These are phyloP conservation scores for Cataglyphis livida DNA, from an alignment of 2,888 invertebrate species.

Conservation along the genomic window DNA sequence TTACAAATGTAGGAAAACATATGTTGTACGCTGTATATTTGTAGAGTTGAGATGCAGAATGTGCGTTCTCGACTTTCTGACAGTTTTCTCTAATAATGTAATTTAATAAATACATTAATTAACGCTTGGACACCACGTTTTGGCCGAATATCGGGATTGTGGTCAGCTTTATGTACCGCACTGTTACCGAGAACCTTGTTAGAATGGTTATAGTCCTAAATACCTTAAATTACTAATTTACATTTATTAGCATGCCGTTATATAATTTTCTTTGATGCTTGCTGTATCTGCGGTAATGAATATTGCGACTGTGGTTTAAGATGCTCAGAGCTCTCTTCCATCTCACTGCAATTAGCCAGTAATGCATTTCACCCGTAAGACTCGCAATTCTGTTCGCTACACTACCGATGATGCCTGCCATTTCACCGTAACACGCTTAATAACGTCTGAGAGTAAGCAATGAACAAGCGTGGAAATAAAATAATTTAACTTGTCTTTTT, in stretches of 20 bases:
- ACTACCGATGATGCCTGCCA: slow-evolving; percentile 48
- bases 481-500: slow-evolving; percentile 39
- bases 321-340: slow-evolving; percentile 53
- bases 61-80: slow-evolving; percentile 29
- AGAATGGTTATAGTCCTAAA: slow-evolving; percentile 11
- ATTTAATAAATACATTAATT: slow-evolving; percentile 55
- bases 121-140: slow-evolving; percentile 23
- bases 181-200: slow-evolving; percentile 19
- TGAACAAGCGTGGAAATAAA: slow-evolving; percentile 28
- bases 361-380: slow-evolving; percentile 44
- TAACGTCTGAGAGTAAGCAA: slow-evolving; percentile 33
- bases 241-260: slow-evolving; percentile 51
- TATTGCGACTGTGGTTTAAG: slow-evolving; percentile 53
- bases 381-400: slow-evolving; percentile 44
- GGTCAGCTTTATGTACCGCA: slow-evolving; percentile 8
- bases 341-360: slow-evolving; percentile 57
- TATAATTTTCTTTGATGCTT: slow-evolving; percentile 40
- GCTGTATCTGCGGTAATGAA: slow-evolving; percentile 52
- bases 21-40: slow-evolving; percentile 17
- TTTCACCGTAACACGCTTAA: slow-evolving; percentile 37
- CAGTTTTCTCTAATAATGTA: slow-evolving; percentile 26
- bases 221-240: slow-evolving; percentile 45
- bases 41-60: slow-evolving; percentile 27
- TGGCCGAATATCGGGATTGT: slow-evolving; percentile 34
- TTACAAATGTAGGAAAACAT: slow-evolving; percentile 50